Base-by-base conservation (phyloP, 1,140 invertebrate genomes). In the Drosophila oshimai region DNA sequence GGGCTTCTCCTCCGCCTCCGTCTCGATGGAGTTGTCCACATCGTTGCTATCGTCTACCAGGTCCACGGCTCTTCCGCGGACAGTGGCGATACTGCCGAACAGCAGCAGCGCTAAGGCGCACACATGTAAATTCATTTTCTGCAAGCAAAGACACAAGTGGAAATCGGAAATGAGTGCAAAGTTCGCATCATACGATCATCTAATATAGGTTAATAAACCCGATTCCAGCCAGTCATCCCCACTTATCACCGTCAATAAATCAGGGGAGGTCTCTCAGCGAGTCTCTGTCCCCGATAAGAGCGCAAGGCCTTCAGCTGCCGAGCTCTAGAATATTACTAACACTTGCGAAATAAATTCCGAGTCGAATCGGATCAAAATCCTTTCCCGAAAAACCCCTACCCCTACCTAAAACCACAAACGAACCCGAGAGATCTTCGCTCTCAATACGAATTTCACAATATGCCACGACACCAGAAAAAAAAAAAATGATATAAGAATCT, bases 101-200 rank as follows among this genome's bases (percentile, higher is more conserved):
- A 91, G 75, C 70, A 91, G 72, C 68, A 91, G 78, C 69, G 83
- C 86, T 77, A 89, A 83, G 57, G 90, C 71, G 78, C 89, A 87
- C 71, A 81, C 69, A 71, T 81, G 68, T 90, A 89, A 84, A 44
- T 91, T 90, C 90, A 91, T 91, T 86, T 88, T 90, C 90, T 91
- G 72, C 3, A 90, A 89, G n/a, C 18, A n/a, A 34, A 34, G 5
- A n/a, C n/a, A n/a, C n/a, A n/a, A 37, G 18, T n/a, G 3, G 6
- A 15, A 20, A 42, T 31, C 42, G 33, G 6, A 39, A 62, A 29
- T 28, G 29, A 68, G 62, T 68, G 15, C 39, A 54, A 54, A 69
- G 61, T 67, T 69, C 44, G n/a, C 10, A 39, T 69, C 64, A 17
- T 31, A 13, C 50, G 41, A 79, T 42, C n/a, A n/a, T 79, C 42